Percentiles rank a stretch among this genome's conserved stretches.
Evolutionary conservation across 2,888 invertebrate species (phyloP).

Genomic region (Alcis repandata): DNA sequence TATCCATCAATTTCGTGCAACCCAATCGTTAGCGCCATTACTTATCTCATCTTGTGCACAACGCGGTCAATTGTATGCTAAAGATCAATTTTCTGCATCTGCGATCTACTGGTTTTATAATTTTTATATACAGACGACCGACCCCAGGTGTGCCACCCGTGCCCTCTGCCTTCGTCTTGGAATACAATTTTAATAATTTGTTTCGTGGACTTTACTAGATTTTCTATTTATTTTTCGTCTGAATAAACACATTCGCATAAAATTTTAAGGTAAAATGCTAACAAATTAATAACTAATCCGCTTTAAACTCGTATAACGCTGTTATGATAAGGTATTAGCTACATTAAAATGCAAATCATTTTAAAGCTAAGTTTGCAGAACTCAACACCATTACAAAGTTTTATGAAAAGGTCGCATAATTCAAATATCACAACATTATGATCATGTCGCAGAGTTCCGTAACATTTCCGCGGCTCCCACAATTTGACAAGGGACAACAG

Average conservation of each 20-base stretch:
- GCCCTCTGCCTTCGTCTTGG: constrained; percentile 17
- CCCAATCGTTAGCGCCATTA: too few relatives aligned
- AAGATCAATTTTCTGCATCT: too few relatives aligned
- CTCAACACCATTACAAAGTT: neutral
- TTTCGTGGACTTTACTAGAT: constrained; percentile 6
- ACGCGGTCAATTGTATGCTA: too few relatives aligned
- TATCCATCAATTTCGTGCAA: too few relatives aligned
- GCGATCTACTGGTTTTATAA: too few relatives aligned
- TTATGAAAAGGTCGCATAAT: constrained; percentile 36
- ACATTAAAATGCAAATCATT: neutral
- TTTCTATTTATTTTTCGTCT: constrained; percentile 16
- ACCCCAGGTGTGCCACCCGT: constrained; percentile 22
- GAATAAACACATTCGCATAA: neutral
- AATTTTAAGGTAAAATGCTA: neutral
- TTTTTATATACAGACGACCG: neutral
- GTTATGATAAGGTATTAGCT: neutral
- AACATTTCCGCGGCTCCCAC: constrained; percentile 27
- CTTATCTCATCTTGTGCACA: too few relatives aligned
- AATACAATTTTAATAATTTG: constrained; percentile 31
- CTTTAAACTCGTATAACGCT: neutral
- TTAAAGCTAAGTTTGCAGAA: neutral
- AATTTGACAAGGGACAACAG: constrained; percentile 38
- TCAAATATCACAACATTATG: constrained; percentile 12
- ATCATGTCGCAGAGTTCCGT: neutral
- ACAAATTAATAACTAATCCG: constrained; percentile 5